Conservation (phyloP, 2,113 vertebrate genomes). For the Ailuropoda melanoleuca region DNA sequence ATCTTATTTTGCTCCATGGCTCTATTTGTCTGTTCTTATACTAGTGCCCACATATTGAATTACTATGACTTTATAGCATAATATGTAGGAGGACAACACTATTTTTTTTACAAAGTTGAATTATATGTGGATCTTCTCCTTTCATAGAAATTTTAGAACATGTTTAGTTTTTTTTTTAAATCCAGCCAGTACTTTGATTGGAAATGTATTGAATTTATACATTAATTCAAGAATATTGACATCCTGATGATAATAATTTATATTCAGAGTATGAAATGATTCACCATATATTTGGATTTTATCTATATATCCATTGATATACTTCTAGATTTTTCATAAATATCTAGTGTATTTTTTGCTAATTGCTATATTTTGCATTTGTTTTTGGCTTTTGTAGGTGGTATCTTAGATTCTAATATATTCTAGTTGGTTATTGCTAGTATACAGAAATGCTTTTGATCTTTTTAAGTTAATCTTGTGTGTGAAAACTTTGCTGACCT, state of each 20-base stretch:
- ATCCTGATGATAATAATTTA: constrained; percentile 1
- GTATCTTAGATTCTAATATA: neutral
- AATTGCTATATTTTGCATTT: neutral
- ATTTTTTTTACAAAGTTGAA: neutral
- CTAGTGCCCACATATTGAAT: neutral
- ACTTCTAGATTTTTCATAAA: neutral
- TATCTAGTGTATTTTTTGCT: neutral
- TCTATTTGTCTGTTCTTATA: neutral
- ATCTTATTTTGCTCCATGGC: neutral
- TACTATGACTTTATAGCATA: neutral
- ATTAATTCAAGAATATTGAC: neutral
- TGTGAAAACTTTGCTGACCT: neutral
- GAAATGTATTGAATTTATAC: neutral
- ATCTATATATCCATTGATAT: neutral
- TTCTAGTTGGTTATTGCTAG: neutral
- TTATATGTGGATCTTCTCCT: neutral
- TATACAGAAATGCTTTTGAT: neutral
- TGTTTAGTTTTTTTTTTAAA: neutral
- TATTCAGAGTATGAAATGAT: neutral
- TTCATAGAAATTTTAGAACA: neutral
- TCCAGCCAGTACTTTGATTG: neutral
- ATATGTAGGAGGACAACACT: neutral
- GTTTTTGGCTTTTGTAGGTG: neutral
- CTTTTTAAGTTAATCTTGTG: neutral
- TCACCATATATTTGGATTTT: neutral